Percentiles rank a stretch among this genome's conserved stretches.
Conservation (phyloP, 2,797 vertebrate genomes). For the Eidolon dupreanum region DNA sequence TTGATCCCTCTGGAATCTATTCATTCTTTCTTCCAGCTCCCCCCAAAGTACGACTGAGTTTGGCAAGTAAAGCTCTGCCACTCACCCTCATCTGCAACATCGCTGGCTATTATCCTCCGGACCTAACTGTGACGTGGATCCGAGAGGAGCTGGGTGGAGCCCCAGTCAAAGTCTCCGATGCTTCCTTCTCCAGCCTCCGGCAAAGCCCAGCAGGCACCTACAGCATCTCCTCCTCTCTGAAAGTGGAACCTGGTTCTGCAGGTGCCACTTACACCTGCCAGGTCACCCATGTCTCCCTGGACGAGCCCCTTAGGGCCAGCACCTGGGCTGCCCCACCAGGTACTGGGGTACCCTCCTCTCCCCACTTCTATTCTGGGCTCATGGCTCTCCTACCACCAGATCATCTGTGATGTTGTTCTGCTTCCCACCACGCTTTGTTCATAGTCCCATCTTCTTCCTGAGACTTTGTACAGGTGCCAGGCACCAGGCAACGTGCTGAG, state of each 20-base stretch:
- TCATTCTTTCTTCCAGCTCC: constrained; percentile 73
- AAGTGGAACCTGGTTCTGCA: constrained; percentile 74
- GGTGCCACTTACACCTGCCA: constrained; percentile 89
- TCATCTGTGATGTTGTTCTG: not conserved
- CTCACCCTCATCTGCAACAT: constrained; percentile 86
- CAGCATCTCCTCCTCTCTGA: constrained; percentile 87
- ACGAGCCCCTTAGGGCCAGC: constrained; percentile 81
- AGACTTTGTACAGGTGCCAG: not conserved
- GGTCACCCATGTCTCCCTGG: constrained; percentile 87
- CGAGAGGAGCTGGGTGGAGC: constrained; percentile 75
- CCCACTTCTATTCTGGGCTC: not conserved
- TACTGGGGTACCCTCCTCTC: constrained; percentile 81
- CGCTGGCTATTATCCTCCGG: constrained; percentile 91
- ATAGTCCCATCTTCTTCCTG: not conserved
- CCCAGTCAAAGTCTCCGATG: constrained; percentile 71
- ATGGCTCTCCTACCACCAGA: not conserved
- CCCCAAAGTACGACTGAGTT: constrained; percentile 57
- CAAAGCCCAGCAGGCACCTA: constrained; percentile 88
- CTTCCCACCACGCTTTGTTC: not conserved
- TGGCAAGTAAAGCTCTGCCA: not conserved
- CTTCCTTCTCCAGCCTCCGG: constrained; percentile 88
- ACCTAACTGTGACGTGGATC: constrained; percentile 89
- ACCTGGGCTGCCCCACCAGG: constrained; percentile 68
- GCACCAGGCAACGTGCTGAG: not conserved
- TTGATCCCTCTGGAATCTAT: not conserved